Evolutionary conservation across 2,888 invertebrate species (phyloP).

Genomic region (Platycnemis pennipes): DNA sequence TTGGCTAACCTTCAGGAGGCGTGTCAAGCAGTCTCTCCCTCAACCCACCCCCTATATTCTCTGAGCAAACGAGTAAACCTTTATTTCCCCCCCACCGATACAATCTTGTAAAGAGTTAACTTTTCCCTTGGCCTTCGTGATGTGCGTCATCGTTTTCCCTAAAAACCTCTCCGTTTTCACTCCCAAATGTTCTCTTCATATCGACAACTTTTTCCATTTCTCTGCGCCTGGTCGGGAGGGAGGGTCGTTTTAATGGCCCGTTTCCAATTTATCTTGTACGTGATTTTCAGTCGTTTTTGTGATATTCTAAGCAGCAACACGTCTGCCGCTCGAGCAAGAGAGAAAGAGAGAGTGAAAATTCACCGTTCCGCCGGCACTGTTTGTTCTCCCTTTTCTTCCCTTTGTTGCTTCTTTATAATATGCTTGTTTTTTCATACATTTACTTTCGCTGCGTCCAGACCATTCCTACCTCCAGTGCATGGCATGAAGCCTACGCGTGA

Average conservation of each 20-base stretch:
- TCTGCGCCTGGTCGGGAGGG: background rate
- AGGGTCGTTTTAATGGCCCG: conserved; percentile 9
- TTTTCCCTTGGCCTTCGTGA: background rate
- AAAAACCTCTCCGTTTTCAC: background rate
- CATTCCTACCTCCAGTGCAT: background rate
- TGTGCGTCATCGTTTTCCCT: background rate
- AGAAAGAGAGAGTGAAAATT: background rate
- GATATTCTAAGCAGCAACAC: background rate
- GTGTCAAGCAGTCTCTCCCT: background rate
- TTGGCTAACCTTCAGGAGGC: background rate
- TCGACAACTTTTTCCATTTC: background rate
- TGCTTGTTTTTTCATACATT: too few species aligned
- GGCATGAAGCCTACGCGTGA: background rate
- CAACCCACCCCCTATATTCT: background rate
- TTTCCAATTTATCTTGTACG: conserved; percentile 31
- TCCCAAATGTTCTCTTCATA: background rate
- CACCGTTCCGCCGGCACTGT: background rate
- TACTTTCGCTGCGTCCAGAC: background rate
- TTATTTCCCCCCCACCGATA: background rate
- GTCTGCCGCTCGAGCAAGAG: background rate
- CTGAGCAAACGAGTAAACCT: background rate
- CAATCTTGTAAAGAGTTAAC: background rate
- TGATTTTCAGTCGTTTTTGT: conserved; percentile 21
- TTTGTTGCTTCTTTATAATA: background rate
- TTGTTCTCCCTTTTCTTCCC: background rate